A percentile compares a stretch with the other conserved stretches of the same genome.
Conservation (phyloP, 2,888 invertebrate species). For the Diarsia dahlii region DNA sequence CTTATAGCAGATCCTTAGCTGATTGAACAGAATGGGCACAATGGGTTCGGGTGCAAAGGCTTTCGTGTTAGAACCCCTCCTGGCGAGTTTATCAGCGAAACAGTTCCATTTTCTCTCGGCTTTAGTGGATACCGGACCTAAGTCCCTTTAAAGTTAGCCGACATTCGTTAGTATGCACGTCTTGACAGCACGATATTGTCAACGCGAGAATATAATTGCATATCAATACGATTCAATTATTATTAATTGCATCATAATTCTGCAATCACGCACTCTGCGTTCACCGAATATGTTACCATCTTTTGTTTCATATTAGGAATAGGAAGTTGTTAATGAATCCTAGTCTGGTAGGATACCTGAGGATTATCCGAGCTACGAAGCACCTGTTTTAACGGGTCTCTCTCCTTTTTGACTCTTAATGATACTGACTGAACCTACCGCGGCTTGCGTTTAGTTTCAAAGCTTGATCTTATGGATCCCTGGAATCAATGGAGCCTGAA, state of each 20-base stretch:
- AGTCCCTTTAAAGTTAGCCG: constrained; percentile 27
- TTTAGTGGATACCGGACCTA: not conserved
- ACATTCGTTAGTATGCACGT: constrained; percentile 17
- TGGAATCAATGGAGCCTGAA: too few relatives aligned
- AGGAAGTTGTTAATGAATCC: constrained; percentile 30
- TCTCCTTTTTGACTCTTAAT: not conserved
- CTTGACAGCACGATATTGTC: constrained; percentile 9
- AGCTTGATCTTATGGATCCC: not conserved
- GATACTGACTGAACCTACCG: not conserved
- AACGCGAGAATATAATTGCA: constrained; percentile 45
- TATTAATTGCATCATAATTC: constrained; percentile 45
- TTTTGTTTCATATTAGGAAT: constrained; percentile 41
- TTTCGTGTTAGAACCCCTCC: too few relatives aligned
- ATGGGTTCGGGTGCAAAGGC: too few relatives aligned
- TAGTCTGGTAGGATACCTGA: constrained; percentile 4
- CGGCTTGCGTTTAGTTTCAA: not conserved
- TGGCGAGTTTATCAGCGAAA: too few relatives aligned
- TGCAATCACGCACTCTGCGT: constrained; percentile 23
- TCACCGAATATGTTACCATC: constrained; percentile 26
- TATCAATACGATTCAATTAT: constrained; percentile 47
- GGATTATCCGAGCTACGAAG: constrained; percentile 13
- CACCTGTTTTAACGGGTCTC: not conserved
- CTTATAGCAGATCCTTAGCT: too few relatives aligned
- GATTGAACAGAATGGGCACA: too few relatives aligned
- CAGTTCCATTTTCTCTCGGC: not conserved